phyloP scores from a whole-genome alignment of 2,888 invertebrate genomes.

The Dorcus parallelipipedus region DNA sequence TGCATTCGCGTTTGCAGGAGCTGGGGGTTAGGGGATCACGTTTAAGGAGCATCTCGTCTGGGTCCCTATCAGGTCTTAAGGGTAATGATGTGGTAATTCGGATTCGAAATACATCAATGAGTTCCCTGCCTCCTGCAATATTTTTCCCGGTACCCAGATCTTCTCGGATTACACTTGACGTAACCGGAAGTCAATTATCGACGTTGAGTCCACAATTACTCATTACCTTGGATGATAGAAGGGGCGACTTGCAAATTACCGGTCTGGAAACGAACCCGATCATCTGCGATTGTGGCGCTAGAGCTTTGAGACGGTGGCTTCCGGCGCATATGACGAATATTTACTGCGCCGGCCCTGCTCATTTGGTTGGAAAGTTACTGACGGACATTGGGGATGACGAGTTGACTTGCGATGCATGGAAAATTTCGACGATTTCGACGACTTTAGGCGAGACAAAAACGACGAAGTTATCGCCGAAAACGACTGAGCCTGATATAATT shows the following conservation, averaged over 20 bases:
- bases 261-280: slow-evolving; percentile 80
- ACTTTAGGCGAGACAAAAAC: slow-evolving; percentile 48
- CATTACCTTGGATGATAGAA: slow-evolving; percentile 76
- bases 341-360: slow-evolving; percentile 66
- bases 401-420: slow-evolving; percentile 70
- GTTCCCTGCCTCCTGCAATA: slow-evolving; percentile 73
- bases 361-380: slow-evolving; percentile 64
- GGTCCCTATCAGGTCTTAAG: slow-evolving; percentile 79
- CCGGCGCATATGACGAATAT: slow-evolving; percentile 60
- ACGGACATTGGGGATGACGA: slow-evolving; percentile 78
- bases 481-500: slow-evolving; percentile 82
- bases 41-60: slow-evolving; percentile 74
- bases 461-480: slow-evolving; percentile 57
- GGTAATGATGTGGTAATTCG: slow-evolving; percentile 68
- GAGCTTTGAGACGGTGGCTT: slow-evolving; percentile 77
- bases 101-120: slow-evolving; percentile 76
- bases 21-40: slow-evolving; percentile 73
- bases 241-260: slow-evolving; percentile 68
- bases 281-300: slow-evolving; percentile 79
- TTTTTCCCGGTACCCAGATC: slow-evolving; percentile 86
- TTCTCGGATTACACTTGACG: slow-evolving; percentile 73
- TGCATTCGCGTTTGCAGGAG: slow-evolving; percentile 73
- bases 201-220: slow-evolving; percentile 76
- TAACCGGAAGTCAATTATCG: slow-evolving; percentile 73
- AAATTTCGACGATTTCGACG: slow-evolving; percentile 53